Base-by-base conservation (phyloP, 2,888 invertebrate genomes). In the Ochlodes sylvanus region DNA sequence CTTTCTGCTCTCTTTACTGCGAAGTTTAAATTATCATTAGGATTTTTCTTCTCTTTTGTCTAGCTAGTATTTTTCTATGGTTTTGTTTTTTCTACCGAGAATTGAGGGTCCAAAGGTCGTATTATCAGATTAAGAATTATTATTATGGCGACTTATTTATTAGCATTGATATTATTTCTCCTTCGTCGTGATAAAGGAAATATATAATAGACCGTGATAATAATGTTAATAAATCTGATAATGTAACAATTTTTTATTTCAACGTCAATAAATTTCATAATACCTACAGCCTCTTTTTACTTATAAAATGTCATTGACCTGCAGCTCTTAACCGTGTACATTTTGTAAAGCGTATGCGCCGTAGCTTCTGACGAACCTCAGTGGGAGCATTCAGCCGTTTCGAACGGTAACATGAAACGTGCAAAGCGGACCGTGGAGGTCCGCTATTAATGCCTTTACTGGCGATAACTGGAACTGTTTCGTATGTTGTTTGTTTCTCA, bases 361-460 rank as follows among this genome's bases (percentile, higher is more conserved):
- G 4, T 5, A 7, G 21, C 27, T n/a, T 12, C 12, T 27, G 10
- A 14, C 14, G 27, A 52, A 52, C 52, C 52, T 27, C 52, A 27
- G 14, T 14, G 21, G 14, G 14, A 14, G 21, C 52, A 21, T 52
- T 52, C 52, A 27, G 21, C 21, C 21, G 21, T 52, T 52, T 27
- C 14, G 21, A 21, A 21, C 52, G 27, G 14, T 52, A 52, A 21
- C 21, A 52, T 27, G 52, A 52, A 52, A 52, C 21, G 52, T 27
- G 21, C 21, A 52, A 27, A 52, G 4, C 52, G 21, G 14, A 12
- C 52, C 52, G 52, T 52, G 52, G 52, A 52, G 52, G 21, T 14
- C 17, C 52, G 27, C 52, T 27, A 1, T 14, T 21, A 17, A 52
- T 21, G 52, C 27, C 12, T 27, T 52, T 27, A 27, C 21, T 27